Percentiles rank a stretch among this genome's conserved stretches.
Evolutionary conservation across 2,113 vertebrate genomes (phyloP).

Genomic region (Tapirus terrestris): DNA sequence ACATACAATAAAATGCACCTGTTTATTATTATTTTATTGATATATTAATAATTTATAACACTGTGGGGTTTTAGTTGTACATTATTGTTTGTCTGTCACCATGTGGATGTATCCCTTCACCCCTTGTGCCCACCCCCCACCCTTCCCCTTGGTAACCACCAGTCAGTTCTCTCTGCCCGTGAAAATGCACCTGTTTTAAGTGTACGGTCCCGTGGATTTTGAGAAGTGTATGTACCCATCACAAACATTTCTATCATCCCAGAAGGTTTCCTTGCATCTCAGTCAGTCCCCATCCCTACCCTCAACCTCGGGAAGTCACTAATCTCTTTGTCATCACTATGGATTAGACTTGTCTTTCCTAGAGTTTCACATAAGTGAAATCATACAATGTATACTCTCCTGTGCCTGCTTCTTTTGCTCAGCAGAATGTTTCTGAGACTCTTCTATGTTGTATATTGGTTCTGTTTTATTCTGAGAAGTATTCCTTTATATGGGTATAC

Average conservation of each 20-base stretch:
- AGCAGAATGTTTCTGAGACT: conserved; percentile 10
- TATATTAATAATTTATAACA: too few relatives aligned
- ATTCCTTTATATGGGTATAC: not conserved
- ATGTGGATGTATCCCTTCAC: too few relatives aligned
- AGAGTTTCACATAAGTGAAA: not conserved
- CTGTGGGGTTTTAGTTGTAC: too few relatives aligned
- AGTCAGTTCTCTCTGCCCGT: too few relatives aligned
- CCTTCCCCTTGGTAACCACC: too few relatives aligned
- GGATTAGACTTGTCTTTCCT: not conserved
- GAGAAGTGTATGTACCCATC: not conserved
- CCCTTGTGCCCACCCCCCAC: too few relatives aligned
- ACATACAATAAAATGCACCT: not conserved
- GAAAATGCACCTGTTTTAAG: not conserved
- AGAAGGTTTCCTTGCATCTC: not conserved
- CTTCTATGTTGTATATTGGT: not conserved
- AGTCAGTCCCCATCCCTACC: not conserved
- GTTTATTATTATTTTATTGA: not conserved
- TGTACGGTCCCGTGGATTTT: not conserved
- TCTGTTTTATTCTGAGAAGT: conserved; percentile 10
- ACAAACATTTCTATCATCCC: not conserved
- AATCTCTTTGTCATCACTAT: not conserved
- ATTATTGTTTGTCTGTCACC: too few relatives aligned
- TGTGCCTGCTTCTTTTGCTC: not conserved
- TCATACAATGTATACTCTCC: not conserved
- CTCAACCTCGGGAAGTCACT: not conserved